A percentile compares a stretch with the other conserved stretches of the same genome.
Evolutionary conservation across 1,140 invertebrate species (phyloP).

Genomic region (Eurosta solidaginis): DNA sequence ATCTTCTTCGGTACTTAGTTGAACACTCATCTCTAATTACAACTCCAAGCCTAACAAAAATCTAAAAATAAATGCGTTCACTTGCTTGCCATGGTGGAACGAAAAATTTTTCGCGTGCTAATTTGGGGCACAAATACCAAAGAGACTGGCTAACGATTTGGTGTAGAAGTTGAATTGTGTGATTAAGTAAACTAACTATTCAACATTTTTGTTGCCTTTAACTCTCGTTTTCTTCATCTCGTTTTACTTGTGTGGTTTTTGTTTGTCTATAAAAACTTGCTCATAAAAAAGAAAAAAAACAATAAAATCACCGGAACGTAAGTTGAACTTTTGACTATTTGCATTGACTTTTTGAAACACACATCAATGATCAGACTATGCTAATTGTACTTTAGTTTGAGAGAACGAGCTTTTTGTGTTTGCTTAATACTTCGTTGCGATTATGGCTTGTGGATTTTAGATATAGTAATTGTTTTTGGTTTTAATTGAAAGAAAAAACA

Average conservation of each 20-base stretch:
- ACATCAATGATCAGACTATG: background rate
- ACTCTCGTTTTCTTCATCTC: background rate
- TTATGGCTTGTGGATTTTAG: background rate
- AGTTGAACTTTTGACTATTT: background rate
- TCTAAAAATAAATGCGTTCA: background rate
- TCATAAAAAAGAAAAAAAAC: background rate
- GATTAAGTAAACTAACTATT: constrained; percentile 5
- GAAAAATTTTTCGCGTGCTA: background rate
- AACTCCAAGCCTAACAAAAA: background rate
- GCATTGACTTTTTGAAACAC: background rate
- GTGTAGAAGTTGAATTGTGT: constrained; percentile 2
- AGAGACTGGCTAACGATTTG: constrained; percentile 4
- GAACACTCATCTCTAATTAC: too few relatives aligned
- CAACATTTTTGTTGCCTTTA: background rate
- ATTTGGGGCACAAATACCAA: constrained; percentile 6
- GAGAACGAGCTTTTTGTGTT: background rate
- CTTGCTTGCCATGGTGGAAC: background rate
- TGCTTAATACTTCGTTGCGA: background rate
- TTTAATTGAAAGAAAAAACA: too few relatives aligned
- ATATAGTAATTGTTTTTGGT: background rate
- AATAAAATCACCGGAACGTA: background rate
- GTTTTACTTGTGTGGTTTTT: background rate
- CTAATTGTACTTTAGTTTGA: background rate
- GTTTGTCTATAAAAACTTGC: background rate
- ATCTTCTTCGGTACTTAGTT: too few relatives aligned